Percentiles rank a stretch among this genome's conserved stretches.
phyloP scores from a whole-genome alignment of 2,888 invertebrate species.

The Cerastis rubricosa region DNA sequence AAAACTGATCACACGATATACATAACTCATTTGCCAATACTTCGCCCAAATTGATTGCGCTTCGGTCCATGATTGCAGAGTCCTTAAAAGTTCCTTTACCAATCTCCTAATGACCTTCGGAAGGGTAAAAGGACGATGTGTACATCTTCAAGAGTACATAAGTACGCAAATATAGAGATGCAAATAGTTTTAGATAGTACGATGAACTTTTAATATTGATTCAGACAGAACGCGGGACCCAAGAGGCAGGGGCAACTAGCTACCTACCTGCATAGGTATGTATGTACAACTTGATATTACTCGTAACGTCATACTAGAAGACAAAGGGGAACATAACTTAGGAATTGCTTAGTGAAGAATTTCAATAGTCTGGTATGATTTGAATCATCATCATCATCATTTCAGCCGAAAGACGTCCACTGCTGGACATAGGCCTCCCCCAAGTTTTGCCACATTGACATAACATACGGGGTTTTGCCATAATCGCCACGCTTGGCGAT shows the following conservation, averaged over 20 bases:
- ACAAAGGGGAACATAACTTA: conserved; percentile 10
- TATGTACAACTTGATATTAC: background rate
- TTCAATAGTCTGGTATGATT: background rate
- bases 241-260: conserved; percentile 1
- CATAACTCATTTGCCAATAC: background rate
- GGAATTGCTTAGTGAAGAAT: background rate
- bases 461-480: no score
- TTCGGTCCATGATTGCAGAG: conserved; percentile 33
- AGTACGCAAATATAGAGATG: conserved; percentile 14
- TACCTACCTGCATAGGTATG: background rate
- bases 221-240: conserved; percentile 33
- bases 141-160: background rate
- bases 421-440: no score
- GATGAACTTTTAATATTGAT: conserved; percentile 48
- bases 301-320: background rate
- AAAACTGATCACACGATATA: background rate
- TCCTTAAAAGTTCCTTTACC: conserved; percentile 43
- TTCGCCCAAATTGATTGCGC: conserved; percentile 20
- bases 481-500: no score
- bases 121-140: conserved; percentile 42
- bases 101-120: conserved; percentile 40
- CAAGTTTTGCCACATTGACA: no score
- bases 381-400: no score
- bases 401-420: no score
- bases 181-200: conserved; percentile 35